These are phyloP conservation scores for Clavelina lepadiformis DNA, from an alignment of 23 tunicate species.

Conservation along the genomic window DNA sequence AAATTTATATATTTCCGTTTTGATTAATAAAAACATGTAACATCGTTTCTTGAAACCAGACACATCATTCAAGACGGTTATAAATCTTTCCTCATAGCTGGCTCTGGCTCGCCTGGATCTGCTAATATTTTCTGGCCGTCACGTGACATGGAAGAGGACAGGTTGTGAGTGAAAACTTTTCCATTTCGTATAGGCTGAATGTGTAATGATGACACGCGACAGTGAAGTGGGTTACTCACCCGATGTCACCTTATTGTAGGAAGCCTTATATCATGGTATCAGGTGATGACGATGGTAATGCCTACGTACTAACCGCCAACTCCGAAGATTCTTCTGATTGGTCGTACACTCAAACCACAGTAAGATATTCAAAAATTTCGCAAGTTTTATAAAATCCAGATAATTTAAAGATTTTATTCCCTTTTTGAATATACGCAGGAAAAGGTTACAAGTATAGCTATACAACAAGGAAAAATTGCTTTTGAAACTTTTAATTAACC, in stretches of 20 bases:
- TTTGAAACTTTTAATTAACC: too few relatives aligned
- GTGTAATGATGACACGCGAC: too few relatives aligned
- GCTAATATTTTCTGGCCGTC: conserved; percentile 52
- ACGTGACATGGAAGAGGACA: not conserved
- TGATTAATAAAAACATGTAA: not conserved
- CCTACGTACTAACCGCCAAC: conserved; percentile 68
- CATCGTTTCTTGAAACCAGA: conserved; percentile 7
- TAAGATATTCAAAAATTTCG: conserved; percentile 8
- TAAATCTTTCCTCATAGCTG: conserved; percentile 33
- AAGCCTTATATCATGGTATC: conserved; percentile 80
- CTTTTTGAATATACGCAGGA: too few relatives aligned
- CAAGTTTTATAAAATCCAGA: too few relatives aligned
- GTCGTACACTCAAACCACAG: conserved; percentile 64
- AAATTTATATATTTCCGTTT: too few relatives aligned
- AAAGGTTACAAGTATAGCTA: too few relatives aligned
- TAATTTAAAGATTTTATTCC: too few relatives aligned
- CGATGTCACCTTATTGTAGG: too few relatives aligned
- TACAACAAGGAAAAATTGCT: not conserved
- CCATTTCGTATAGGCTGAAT: too few relatives aligned
- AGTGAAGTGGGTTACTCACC: too few relatives aligned
- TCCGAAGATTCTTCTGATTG: conserved; percentile 34
- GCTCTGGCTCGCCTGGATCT: conserved; percentile 72
- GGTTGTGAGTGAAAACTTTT: too few relatives aligned
- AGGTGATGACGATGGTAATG: conserved; percentile 93
- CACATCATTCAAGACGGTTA: conserved; percentile 64